Conservation (phyloP, 2,113 vertebrate species). For the Barnardius zonarius region DNA sequence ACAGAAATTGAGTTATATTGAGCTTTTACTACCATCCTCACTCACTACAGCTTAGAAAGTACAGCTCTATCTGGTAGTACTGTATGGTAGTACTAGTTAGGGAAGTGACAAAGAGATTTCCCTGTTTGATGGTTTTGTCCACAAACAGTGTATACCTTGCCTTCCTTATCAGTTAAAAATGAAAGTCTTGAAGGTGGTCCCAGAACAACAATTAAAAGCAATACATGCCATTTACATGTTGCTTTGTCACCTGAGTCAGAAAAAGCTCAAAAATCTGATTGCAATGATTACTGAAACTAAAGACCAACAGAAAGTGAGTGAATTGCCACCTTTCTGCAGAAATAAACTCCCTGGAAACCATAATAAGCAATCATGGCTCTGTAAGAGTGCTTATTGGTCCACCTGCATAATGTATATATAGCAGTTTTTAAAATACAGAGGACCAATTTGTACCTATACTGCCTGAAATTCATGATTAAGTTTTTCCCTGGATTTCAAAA, state of each 20-base stretch:
- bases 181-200: neutral
- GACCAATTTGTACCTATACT: neutral
- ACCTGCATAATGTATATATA: neutral
- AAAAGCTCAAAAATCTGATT: neutral
- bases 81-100: neutral
- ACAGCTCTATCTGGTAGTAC: neutral
- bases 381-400: neutral
- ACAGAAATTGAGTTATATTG: neutral
- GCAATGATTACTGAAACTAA: constrained; percentile 21
- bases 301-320: neutral
- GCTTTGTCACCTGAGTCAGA: neutral
- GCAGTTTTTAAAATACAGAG: neutral
- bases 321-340: constrained; percentile 4
- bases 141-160: neutral
- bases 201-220: neutral
- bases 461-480: neutral
- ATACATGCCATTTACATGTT: neutral
- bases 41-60: neutral
- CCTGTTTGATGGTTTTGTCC: neutral
- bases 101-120: neutral
- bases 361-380: constrained; percentile 13
- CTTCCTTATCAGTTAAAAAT: neutral
- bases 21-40: neutral
- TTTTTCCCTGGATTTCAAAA: neutral
- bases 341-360: neutral